A percentile compares a stretch with the other conserved stretches of the same genome.
Conservation (phyloP, 1,140 invertebrate species). For the Platyura marginata region DNA sequence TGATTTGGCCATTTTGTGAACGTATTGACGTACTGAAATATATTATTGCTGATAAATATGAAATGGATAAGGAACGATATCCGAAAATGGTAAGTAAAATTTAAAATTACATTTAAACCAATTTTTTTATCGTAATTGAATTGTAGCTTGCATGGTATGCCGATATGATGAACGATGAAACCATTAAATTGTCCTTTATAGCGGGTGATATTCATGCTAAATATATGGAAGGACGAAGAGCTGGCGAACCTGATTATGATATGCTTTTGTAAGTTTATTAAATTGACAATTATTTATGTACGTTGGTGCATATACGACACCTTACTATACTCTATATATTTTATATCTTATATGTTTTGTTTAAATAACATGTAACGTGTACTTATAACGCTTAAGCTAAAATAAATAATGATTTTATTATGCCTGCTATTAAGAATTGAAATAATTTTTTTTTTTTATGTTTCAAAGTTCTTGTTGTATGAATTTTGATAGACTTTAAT, state of each 20-base stretch:
- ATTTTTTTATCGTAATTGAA: background rate
- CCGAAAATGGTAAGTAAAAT: conserved; percentile 15
- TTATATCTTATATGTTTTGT: too few relatives aligned
- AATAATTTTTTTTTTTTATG: too few relatives aligned
- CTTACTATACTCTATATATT: too few relatives aligned
- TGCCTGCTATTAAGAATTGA: too few relatives aligned
- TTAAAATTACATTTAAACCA: background rate
- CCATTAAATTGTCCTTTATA: conserved; percentile 43
- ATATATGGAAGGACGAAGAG: conserved; percentile 41
- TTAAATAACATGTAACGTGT: too few relatives aligned
- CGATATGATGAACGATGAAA: conserved; percentile 47
- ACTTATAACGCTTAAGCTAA: too few relatives aligned
- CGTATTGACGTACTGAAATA: conserved; percentile 25
- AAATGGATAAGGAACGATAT: conserved; percentile 18
- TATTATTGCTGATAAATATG: conserved; percentile 15
- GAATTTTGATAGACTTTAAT: too few relatives aligned
- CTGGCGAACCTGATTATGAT: conserved; percentile 49
- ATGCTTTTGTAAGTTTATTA: conserved; percentile 23
- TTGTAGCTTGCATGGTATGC: conserved; percentile 43
- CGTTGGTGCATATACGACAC: too few relatives aligned
- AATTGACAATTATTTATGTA: background rate
- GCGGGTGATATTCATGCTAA: conserved; percentile 48
- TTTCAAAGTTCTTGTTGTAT: too few relatives aligned
- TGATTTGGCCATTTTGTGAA: conserved; percentile 85
- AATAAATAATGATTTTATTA: too few relatives aligned